Conservation (phyloP, 2,113 vertebrate species). For the Hystrix brachyura region DNA sequence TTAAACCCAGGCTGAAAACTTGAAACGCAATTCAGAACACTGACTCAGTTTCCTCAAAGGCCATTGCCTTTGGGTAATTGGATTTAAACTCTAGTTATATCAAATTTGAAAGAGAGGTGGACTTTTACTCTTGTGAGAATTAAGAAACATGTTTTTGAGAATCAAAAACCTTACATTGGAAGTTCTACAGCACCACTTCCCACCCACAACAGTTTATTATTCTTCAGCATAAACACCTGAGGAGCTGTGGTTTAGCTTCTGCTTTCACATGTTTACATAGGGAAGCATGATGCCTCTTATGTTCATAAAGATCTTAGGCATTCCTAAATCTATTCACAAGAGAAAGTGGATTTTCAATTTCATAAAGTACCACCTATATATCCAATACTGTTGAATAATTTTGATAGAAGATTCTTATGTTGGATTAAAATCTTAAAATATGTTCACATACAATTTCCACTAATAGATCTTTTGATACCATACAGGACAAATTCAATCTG, state of each 20-base stretch:
- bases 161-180: constrained; percentile 14
- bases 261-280: background rate
- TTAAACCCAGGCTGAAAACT: background rate
- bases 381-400: constrained; percentile 20
- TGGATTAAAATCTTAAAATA: constrained; percentile 25
- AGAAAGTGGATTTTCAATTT: constrained; percentile 36
- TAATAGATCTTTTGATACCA: constrained; percentile 1
- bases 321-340: background rate
- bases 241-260: background rate
- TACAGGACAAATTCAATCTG: background rate
- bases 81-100: constrained; percentile 37
- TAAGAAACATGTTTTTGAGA: constrained; percentile 15
- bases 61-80: background rate
- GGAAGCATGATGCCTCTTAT: background rate
- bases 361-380: background rate
- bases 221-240: background rate
- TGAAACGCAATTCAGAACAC: background rate
- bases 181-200: background rate
- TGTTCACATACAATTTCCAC: background rate
- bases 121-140: background rate
- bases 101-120: background rate
- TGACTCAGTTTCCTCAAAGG: background rate
- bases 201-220: background rate
- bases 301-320: background rate
- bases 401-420: background rate